Evolutionary conservation across 2,113 vertebrate species (phyloP), one percentile per base, ranked within the genome.

Genomic region (Xiphophorus hellerii): DNA sequence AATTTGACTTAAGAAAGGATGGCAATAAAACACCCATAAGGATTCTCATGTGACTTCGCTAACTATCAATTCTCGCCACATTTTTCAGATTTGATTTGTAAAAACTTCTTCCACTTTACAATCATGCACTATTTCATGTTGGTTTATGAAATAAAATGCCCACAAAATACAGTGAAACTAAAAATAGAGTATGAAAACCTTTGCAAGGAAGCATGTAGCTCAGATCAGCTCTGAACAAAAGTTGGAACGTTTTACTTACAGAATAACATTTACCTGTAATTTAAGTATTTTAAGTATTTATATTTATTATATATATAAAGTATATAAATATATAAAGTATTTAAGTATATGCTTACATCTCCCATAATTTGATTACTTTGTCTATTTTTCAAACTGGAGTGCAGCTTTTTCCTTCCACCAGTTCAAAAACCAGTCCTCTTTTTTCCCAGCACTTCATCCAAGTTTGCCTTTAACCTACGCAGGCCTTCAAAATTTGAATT

Each of bases 401-500:
- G 5, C 6, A 20, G 17, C 22, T 54, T 25, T n/a, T 58, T 58
- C 22, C 51, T 58, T 2, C 25, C 22, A n/a, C 22, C 51, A 10
- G 51, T 11, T 58, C 25, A 58, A 58, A 58, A 58, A 25, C 25
- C 25, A n/a, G 22, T 7, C 10, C 25, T 58, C 51, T 58, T 58
- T 58, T 54, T 10, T 6, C 22, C 22, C 5, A 10, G 7, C 4
- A 10, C 25, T n/a, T 58, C 25, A 58, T 58, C 51, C 51, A 2
- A 22, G 13, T 5, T 22, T 3, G 42, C 31, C 60, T 77, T 77
- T 29, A 42, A 73, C 28, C 31, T 35, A 20, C 37, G 22, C 8
- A 58, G 2, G 11, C 42, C 37, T 65, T 42, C 37, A 62, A 58
- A 66, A 91, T 91, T 91, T 92, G 87, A 90, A 85, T 91, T 90